Evolutionary conservation across 2,888 invertebrate species (phyloP), one percentile per base, ranked within the genome.

Genomic region (Homarus gammarus): DNA sequence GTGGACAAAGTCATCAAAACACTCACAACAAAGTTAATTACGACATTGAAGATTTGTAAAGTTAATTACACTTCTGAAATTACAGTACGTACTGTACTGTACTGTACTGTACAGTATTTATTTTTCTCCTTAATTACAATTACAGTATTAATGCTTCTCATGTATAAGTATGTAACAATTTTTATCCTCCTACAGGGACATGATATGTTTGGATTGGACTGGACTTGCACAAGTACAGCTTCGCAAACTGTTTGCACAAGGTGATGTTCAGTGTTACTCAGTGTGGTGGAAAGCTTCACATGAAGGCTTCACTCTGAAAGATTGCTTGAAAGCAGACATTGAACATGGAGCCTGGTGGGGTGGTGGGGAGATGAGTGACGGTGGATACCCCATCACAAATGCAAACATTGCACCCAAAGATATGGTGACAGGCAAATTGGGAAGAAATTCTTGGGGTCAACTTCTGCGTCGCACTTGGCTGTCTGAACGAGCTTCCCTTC

Each of bases 301-400:
- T 12, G 70, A 82, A 22, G 88, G 86, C 33, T 75, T 90, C 44
- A 79, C 82, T n/a, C 88, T 91, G 10, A 61, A 79, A 82, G 91
- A 91, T 44, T 91, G 91, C 33, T 68, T 91, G 6, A 31, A 68
- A n/a, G 78, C 75, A 31, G 81, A 64, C 0, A 77, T 12, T 22
- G 77, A 77, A 10, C 38, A 88, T 49, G 88, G 90, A 38, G 64
- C 77, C 1, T 91, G 91, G 91, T 91, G 91, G 91, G 91, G 91
- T 15, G 84, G 90, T 40, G 91, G 91, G 15, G 91, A 91, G 44
- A 85, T 91, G 73, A 84, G 84, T 49, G 70, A 87, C 15, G 91
- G 91, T 8, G 90, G 90, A 8, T 90, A 56, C 56, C 91, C 91
- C 8, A 22, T 91, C 10, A 88, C 81, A n/a, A 77, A 88, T 31